These are phyloP conservation scores for Siphlonurus alternatus DNA, from an alignment of 2,888 invertebrate species.

Conservation along the genomic window DNA sequence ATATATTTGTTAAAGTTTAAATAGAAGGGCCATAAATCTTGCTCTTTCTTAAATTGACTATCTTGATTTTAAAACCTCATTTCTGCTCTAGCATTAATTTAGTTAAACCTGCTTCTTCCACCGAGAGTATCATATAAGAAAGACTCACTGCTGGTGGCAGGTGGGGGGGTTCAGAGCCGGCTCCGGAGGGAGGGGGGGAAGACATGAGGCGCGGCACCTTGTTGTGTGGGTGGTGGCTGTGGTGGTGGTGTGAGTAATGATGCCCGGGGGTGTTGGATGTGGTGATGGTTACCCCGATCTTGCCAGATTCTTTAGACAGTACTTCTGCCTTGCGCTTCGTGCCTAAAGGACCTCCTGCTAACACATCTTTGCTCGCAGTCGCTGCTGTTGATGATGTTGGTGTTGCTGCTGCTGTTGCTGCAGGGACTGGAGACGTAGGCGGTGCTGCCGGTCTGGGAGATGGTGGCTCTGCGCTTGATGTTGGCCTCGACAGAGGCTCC, in stretches of 20 bases:
- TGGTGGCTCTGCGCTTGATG: background rate
- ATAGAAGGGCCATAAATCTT: too few relatives aligned
- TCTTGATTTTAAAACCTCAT: too few relatives aligned
- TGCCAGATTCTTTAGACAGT: constrained; percentile 68
- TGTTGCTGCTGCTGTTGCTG: too few relatives aligned
- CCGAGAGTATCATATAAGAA: too few relatives aligned
- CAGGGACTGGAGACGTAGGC: too few relatives aligned
- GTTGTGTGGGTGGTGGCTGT: constrained; percentile 31
- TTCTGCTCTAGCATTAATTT: too few relatives aligned
- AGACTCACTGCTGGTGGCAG: background rate
- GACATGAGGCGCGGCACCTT: background rate
- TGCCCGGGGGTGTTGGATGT: constrained; percentile 30
- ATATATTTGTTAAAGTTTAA: too few relatives aligned
- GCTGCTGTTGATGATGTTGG: background rate
- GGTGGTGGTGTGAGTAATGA: background rate
- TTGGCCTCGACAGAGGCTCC: background rate
- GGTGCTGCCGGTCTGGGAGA: background rate
- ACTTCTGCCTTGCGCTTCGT: constrained; percentile 79
- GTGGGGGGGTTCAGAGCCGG: background rate
- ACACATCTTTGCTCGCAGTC: constrained; percentile 6
- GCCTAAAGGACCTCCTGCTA: constrained; percentile 22
- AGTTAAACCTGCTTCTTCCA: too few relatives aligned
- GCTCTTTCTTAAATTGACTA: too few relatives aligned
- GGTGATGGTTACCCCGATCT: constrained; percentile 81
- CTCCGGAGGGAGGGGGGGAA: background rate